A percentile compares a stretch with the other conserved stretches of the same genome.
Evolutionary conservation across 2,888 invertebrate species (phyloP).

Genomic region (Auanema freiburgensis): DNA sequence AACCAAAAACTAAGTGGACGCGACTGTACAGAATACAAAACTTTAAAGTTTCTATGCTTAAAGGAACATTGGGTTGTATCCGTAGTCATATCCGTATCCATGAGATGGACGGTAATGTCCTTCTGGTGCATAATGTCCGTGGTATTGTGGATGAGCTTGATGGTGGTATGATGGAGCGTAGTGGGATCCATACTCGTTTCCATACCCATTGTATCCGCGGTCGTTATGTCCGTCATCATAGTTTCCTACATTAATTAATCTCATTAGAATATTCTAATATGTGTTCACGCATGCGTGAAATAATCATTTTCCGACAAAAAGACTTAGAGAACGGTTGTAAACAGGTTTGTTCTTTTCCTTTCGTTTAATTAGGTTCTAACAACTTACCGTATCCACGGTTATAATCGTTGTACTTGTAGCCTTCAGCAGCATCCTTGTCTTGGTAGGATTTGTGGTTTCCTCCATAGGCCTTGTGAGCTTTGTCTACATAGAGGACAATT

Average conservation of each 20-base stretch:
- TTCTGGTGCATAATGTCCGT: constrained; percentile 7
- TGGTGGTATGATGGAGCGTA: constrained; percentile 30
- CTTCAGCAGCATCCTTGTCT: constrained; percentile 43
- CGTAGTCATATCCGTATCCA: constrained; percentile 27
- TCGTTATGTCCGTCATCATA: constrained; percentile 43
- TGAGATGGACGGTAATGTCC: constrained; percentile 36
- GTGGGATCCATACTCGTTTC: constrained; percentile 35
- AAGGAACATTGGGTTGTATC: neutral
- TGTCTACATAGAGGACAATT: constrained; percentile 28
- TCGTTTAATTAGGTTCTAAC: constrained; percentile 6
- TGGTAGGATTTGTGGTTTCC: constrained; percentile 39
- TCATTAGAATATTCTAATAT: constrained; percentile 10
- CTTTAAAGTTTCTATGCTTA: too few species aligned
- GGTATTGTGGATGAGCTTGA: constrained; percentile 18
- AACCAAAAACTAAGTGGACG: too few species aligned
- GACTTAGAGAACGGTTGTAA: too few species aligned
- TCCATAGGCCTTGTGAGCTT: constrained; percentile 40
- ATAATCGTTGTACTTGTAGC: constrained; percentile 27
- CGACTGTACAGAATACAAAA: too few species aligned
- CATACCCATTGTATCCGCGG: constrained; percentile 44
- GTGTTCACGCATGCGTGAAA: neutral
- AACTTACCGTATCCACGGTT: constrained; percentile 29
- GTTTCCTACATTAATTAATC: constrained; percentile 21
- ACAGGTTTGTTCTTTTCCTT: neutral
- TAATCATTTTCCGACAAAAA: neutral